Conservation (phyloP, 2,113 vertebrate genomes). For the Rattus rattus region DNA sequence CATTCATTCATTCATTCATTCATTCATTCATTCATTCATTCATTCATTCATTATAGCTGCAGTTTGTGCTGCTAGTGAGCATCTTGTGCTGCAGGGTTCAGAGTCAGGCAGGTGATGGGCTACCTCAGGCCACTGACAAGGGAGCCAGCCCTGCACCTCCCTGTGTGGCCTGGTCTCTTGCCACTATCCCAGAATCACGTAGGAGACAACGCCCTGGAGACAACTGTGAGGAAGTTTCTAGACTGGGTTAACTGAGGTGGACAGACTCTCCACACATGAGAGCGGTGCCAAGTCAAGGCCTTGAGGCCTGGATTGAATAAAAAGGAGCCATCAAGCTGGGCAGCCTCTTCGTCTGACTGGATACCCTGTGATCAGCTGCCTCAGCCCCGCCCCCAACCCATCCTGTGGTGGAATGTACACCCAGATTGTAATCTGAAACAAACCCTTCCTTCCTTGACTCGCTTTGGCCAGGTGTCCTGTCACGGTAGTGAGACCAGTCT, state of each 20-base stretch:
- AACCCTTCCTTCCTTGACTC: not conserved
- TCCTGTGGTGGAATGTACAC: not conserved
- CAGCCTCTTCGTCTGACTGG: not conserved
- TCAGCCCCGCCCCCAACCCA: not conserved
- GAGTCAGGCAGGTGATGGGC: too few species aligned
- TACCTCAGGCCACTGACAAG: not conserved
- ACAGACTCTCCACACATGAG: not conserved
- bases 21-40: too few species aligned
- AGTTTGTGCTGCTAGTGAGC: not conserved
- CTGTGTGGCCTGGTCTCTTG: not conserved
- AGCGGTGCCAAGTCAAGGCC: too few species aligned
- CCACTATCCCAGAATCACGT: not conserved
- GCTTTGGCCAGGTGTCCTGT: not conserved
- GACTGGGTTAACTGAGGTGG: not conserved
- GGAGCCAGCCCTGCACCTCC: not conserved
- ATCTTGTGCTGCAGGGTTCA: fast-evolving
- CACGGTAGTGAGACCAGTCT: not conserved
- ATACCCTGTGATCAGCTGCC: not conserved
- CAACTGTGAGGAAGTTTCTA: not conserved
- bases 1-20: too few species aligned
- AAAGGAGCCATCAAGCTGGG: not conserved
- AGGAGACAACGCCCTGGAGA: not conserved
- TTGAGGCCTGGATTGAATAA: too few species aligned
- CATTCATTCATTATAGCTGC: too few species aligned
- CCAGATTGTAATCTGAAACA: not conserved